Evolutionary conservation across 2,113 vertebrate species (phyloP).

Genomic region (Oryctolagus cuniculus): mOryCun1.1 NC_091432.1:203018501-203019000

Average conservation of each 20-base stretch:
- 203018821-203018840: background rate
- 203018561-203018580: background rate
- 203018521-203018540: background rate
- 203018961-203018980: constrained; percentile 49
- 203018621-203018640: background rate
- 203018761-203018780: background rate
- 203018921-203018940: background rate
- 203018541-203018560: background rate
- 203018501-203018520: background rate
- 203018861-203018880: constrained; percentile 40
- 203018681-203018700: background rate
- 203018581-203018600: background rate
- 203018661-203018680: constrained; percentile 14
- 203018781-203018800: background rate
- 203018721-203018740: background rate
- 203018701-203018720: background rate
- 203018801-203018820: background rate
- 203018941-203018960: constrained; percentile 19
- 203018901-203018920: background rate
- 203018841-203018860: background rate
- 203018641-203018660: background rate
- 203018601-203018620: background rate
- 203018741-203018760: background rate
- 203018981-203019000: background rate
- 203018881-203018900: background rate